A percentile compares a stretch with the other conserved stretches of the same genome.
Conservation (phyloP, 2,113 vertebrate species). For the Corythornis cristatus region DNA sequence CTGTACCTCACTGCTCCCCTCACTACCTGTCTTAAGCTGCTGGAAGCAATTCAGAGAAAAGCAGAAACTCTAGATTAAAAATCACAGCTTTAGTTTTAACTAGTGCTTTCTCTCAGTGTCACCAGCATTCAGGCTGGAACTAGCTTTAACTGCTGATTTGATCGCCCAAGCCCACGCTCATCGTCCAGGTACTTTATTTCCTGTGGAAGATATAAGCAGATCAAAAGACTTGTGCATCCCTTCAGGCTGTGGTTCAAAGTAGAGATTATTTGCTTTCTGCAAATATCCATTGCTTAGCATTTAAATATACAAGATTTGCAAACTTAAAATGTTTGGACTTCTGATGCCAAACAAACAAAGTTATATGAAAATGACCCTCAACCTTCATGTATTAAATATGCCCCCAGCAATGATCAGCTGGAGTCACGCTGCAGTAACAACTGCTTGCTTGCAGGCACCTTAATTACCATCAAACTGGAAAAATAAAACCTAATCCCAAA, state of each 20-base stretch:
- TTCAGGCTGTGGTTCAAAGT: neutral
- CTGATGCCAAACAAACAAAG: neutral
- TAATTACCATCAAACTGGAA: neutral
- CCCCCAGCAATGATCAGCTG: neutral
- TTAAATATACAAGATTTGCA: neutral
- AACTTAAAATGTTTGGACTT: neutral
- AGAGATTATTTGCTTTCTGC: neutral
- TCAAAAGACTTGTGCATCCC: neutral
- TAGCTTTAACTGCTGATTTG: neutral
- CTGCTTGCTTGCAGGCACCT: neutral
- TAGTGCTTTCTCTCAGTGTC: neutral
- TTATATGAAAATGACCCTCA: neutral
- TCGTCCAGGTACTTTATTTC: neutral
- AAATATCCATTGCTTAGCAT: neutral
- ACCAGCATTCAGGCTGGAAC: neutral
- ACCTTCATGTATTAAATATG: neutral
- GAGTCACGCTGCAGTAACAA: neutral
- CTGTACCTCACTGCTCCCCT: neutral
- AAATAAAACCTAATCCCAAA: neutral
- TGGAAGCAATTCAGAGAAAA: neutral
- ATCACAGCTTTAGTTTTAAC: neutral
- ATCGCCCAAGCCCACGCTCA: neutral
- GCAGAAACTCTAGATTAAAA: neutral
- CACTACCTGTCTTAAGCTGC: neutral
- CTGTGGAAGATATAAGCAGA: neutral